A percentile compares a stretch with the other conserved stretches of the same genome.
phyloP scores from a whole-genome alignment of 2,797 vertebrate genomes.

The Myripristis jacobus region DNA sequence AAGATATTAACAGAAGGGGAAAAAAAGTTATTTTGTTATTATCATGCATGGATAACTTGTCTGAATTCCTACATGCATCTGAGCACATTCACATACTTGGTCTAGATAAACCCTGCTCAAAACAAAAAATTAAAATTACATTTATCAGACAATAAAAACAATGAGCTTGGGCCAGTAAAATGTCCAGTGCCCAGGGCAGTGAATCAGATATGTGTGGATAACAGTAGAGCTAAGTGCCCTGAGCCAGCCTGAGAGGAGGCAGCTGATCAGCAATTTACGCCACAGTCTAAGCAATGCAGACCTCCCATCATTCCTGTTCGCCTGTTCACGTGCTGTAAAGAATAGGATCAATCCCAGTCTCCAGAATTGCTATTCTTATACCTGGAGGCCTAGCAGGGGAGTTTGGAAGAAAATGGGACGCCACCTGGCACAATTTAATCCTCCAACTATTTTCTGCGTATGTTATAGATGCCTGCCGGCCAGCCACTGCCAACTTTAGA shows the following conservation, averaged over 20 bases:
- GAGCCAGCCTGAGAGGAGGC: constrained; percentile 53
- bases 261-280: constrained; percentile 29
- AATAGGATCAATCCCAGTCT: constrained; percentile 70
- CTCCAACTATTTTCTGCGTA: constrained; percentile 50
- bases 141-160: constrained; percentile 70
- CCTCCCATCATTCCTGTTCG: constrained; percentile 44
- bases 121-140: background rate
- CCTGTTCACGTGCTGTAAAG: constrained; percentile 59
- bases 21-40: constrained; percentile 43
- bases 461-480: constrained; percentile 40
- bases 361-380: constrained; percentile 71
- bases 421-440: constrained; percentile 78
- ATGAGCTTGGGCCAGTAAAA: constrained; percentile 60
- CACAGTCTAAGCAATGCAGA: constrained; percentile 39
- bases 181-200: constrained; percentile 53
- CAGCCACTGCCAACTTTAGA: constrained; percentile 40
- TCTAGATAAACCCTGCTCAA: constrained; percentile 46
- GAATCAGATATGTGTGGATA: constrained; percentile 66
- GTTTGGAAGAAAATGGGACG: constrained; percentile 74
- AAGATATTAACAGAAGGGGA: constrained; percentile 50
- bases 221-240: constrained; percentile 36
- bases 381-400: constrained; percentile 71
- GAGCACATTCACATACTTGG: constrained; percentile 34
- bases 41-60: constrained; percentile 39
- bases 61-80: constrained; percentile 27